These are phyloP conservation scores for Camponotus pennsylvanicus DNA, from an alignment of 1,140 invertebrate genomes.

Conservation along the genomic window DNA sequence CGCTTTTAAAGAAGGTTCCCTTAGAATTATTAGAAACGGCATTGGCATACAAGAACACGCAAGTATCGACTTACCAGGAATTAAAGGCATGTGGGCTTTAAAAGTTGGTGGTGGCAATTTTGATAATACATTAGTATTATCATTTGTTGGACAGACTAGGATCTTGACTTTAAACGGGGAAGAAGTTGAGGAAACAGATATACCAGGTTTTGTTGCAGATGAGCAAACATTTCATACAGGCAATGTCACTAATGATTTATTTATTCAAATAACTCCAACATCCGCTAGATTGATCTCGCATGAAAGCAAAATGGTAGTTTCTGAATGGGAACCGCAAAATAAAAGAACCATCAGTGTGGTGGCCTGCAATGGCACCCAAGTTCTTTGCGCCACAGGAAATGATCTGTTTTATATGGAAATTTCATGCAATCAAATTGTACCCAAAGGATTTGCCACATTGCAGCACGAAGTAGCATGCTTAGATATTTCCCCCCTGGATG, in stretches of 20 bases:
- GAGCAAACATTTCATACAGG: slow-evolving; percentile 97
- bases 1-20: slow-evolving; percentile 98
- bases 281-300: slow-evolving; percentile 90
- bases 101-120: slow-evolving; percentile 89
- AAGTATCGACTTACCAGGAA: slow-evolving; percentile 97
- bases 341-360: slow-evolving; percentile 95
- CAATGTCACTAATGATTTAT: slow-evolving; percentile 94
- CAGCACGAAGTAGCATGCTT: slow-evolving; percentile 98
- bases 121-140: slow-evolving; percentile 96
- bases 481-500: slow-evolving; percentile 95
- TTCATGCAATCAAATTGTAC: slow-evolving; percentile 88
- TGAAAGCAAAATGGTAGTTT: slow-evolving; percentile 89
- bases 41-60: slow-evolving; percentile 99
- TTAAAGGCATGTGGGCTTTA: slow-evolving; percentile 99
- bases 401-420: slow-evolving; percentile 96
- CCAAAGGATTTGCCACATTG: slow-evolving; percentile 90
- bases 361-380: slow-evolving; percentile 93
- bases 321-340: slow-evolving; percentile 93
- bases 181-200: slow-evolving; percentile 98
- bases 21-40: slow-evolving; percentile 98
- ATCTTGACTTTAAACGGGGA: slow-evolving; percentile 96
- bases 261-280: slow-evolving; percentile 93
- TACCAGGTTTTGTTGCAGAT: slow-evolving; percentile 94
- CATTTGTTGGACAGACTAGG: slow-evolving; percentile 97
- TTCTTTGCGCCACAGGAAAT: slow-evolving; percentile 95